Evolutionary conservation across 2,888 invertebrate species (phyloP).

Genomic region (Ctena decussata): DNA sequence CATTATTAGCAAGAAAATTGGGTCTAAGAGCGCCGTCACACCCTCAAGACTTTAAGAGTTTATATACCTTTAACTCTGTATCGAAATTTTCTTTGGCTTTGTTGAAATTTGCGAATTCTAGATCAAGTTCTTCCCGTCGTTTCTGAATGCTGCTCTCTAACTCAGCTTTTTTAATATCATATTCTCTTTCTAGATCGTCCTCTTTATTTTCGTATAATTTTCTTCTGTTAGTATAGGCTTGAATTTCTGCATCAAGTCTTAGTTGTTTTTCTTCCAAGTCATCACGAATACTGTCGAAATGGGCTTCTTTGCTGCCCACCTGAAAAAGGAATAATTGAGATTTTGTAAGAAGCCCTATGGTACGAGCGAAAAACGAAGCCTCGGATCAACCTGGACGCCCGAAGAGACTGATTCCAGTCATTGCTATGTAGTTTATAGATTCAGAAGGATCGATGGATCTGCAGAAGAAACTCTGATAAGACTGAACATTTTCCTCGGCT

Average conservation of each 20-base stretch:
- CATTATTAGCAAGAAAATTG: no score
- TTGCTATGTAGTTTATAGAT: no score
- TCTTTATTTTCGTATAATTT: slow-evolving; percentile 76
- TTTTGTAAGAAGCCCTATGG: no score
- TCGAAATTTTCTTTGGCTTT: slow-evolving; percentile 78
- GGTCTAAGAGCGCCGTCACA: no score
- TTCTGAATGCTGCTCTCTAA: slow-evolving; percentile 63
- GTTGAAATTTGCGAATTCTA: slow-evolving; percentile 67
- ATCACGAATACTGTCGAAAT: slow-evolving; percentile 70
- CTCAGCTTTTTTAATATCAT: slow-evolving; percentile 66
- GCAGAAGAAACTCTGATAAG: no score
- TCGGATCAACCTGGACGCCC: no score
- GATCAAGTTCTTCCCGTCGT: slow-evolving; percentile 65
- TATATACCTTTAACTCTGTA: slow-evolving; percentile 77
- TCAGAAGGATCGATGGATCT: no score
- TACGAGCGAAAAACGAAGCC: no score
- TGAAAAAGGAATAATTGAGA: no score
- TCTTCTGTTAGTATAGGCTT: slow-evolving; percentile 66
- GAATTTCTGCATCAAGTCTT: slow-evolving; percentile 71
- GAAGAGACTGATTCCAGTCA: no score
- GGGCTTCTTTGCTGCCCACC: slow-evolving; percentile 69
- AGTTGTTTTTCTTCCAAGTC: slow-evolving; percentile 77
- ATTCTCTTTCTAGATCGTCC: slow-evolving; percentile 73
- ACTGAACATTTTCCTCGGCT: no score
- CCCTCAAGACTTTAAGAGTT: no score